Conservation (phyloP, 30 jellyfish, hydroid and myxozoan genomes). For the Chironex yamaguchii region DNA sequence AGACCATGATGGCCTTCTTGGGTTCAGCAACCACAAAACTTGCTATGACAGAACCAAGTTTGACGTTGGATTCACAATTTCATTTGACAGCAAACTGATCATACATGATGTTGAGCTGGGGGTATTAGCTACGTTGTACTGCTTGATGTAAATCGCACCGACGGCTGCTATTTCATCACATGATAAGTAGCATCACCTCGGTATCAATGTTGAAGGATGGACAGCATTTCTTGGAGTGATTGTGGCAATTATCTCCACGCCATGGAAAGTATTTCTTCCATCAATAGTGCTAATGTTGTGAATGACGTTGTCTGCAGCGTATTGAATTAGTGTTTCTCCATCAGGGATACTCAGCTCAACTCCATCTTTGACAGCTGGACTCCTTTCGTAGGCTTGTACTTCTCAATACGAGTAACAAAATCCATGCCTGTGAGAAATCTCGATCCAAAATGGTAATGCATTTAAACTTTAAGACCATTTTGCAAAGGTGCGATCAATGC, state of each 20-base stretch:
- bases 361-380: constrained; percentile 56
- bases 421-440: constrained; percentile 72
- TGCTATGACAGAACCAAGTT: constrained; percentile 33
- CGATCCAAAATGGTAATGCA: constrained; percentile 63
- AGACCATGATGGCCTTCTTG: constrained; percentile 52
- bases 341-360: constrained; percentile 49
- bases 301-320: constrained; percentile 58
- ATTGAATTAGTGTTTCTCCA: constrained; percentile 30
- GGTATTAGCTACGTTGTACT: constrained; percentile 29
- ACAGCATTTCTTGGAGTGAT: constrained; percentile 44
- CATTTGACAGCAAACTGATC: constrained; percentile 16
- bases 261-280: constrained; percentile 55
- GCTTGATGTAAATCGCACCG: constrained; percentile 48
- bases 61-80: constrained; percentile 33
- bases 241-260: constrained; percentile 62
- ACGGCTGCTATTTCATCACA: constrained; percentile 35
- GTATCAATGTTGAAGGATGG: constrained; percentile 17
- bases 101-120: constrained; percentile 9
- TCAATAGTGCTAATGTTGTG: constrained; percentile 49
- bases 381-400: constrained; percentile 47
- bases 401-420: constrained; percentile 58
- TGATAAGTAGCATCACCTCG: constrained; percentile 23
- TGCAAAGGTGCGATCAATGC: constrained; percentile 57
- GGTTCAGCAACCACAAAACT: constrained; percentile 40
- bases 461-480: constrained; percentile 46